These are phyloP conservation scores for Lasioglossum vierecki DNA, from an alignment of 2,888 invertebrate genomes.

Conservation along the genomic window DNA sequence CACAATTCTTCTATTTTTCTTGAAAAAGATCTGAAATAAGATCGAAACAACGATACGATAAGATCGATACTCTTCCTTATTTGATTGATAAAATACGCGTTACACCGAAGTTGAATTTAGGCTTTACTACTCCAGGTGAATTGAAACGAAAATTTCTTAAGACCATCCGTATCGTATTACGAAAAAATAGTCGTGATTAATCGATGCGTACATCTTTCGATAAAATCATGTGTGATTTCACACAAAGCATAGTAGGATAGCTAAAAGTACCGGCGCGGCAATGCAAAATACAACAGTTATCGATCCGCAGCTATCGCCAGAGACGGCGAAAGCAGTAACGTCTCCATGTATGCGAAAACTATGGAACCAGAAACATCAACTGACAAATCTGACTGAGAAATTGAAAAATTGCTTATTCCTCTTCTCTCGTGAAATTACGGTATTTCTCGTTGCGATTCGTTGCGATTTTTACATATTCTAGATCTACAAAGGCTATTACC, in stretches of 20 bases:
- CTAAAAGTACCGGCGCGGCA: neutral
- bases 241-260: neutral
- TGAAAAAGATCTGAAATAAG: too few species aligned
- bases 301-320: neutral
- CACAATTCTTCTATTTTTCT: too few species aligned
- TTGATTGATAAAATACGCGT: neutral
- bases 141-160: neutral
- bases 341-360: neutral
- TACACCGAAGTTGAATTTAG: neutral
- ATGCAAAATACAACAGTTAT: neutral
- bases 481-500: too few species aligned
- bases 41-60: too few species aligned
- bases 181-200: neutral
- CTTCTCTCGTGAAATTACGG: too few species aligned
- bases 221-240: neutral
- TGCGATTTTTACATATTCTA: too few species aligned
- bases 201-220: neutral
- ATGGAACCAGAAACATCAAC: neutral
- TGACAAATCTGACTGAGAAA: neutral
- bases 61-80: too few species aligned
- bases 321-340: neutral
- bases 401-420: too few species aligned
- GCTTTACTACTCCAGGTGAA: neutral
- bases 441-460: too few species aligned
- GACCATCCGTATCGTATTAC: neutral